A percentile compares a stretch with the other conserved stretches of the same genome.
These are phyloP conservation scores for Ophonus ardosiacus DNA, from an alignment of 2,888 invertebrate genomes.

Conservation along the genomic window DNA sequence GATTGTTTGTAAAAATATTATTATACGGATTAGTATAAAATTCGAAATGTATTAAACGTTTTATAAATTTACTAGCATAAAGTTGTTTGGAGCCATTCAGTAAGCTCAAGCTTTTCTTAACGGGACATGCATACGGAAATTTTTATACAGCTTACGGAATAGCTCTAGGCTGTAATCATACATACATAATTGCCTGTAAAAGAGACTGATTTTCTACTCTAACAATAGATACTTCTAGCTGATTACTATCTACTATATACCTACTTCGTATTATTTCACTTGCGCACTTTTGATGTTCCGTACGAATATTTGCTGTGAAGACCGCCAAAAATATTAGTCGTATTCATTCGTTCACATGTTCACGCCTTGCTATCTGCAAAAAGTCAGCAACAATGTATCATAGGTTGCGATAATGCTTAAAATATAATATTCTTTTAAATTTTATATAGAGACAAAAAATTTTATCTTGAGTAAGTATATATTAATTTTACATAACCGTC, in stretches of 20 bases:
- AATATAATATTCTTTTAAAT: background rate
- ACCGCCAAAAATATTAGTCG: slow-evolving; percentile 41
- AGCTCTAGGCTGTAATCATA: slow-evolving; percentile 54
- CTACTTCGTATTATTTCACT: slow-evolving; percentile 41
- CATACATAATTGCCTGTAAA: slow-evolving; percentile 67
- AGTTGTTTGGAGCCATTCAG: slow-evolving; percentile 51
- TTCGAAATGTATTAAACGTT: slow-evolving; percentile 52
- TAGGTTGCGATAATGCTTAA: background rate
- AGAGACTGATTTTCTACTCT: slow-evolving; percentile 72
- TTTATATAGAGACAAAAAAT: too few species aligned
- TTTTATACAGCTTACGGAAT: slow-evolving; percentile 60
- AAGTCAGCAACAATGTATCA: slow-evolving; percentile 32
- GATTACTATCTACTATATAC: slow-evolving; percentile 29
- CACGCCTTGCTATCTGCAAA: slow-evolving; percentile 19
- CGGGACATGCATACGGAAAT: slow-evolving; percentile 22
- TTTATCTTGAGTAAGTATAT: background rate
- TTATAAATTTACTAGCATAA: slow-evolving; percentile 31
- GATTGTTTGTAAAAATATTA: slow-evolving; percentile 45
- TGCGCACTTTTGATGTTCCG: slow-evolving; percentile 53
- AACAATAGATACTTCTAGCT: slow-evolving; percentile 60
- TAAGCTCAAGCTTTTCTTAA: slow-evolving; percentile 33
- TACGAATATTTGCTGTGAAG: slow-evolving; percentile 44
- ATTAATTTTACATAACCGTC: background rate
- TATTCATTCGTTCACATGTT: slow-evolving; percentile 17
- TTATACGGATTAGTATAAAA: slow-evolving; percentile 24